A percentile compares a stretch with the other conserved stretches of the same genome.
These are phyloP conservation scores for Lophius americanus DNA, from an alignment of 2,797 vertebrate genomes.

Conservation along the genomic window DNA sequence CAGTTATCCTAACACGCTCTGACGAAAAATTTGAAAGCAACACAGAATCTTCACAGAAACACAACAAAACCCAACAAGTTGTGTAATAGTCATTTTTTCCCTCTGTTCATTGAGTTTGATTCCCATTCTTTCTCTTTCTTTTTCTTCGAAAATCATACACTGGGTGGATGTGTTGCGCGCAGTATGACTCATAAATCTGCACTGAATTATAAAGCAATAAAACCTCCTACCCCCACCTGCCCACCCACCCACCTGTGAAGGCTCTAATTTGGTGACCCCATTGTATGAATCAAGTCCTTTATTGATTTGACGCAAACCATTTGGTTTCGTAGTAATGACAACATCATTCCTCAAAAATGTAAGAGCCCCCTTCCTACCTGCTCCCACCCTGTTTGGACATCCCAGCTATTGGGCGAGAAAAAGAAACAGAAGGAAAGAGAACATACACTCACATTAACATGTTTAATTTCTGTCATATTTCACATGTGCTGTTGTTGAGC, in stretches of 20 bases:
- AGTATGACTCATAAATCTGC: constrained; percentile 92
- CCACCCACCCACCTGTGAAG: constrained; percentile 66
- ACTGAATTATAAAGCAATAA: constrained; percentile 99
- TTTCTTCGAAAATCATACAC: constrained; percentile 80
- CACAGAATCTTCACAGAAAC: constrained; percentile 80
- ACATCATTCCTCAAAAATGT: constrained; percentile 6
- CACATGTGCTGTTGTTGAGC: constrained; percentile 74
- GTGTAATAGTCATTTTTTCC: constrained; percentile 85
- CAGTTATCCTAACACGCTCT: constrained; percentile 87
- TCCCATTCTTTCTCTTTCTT: constrained; percentile 83
- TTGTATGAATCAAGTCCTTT: constrained; percentile 37
- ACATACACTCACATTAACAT: constrained; percentile 77
- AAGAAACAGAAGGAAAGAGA: constrained; percentile 83
- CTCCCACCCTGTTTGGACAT: constrained; percentile 44
- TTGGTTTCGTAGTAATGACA: constrained; percentile 62
- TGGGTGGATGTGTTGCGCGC: constrained; percentile 87
- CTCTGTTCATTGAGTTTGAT: constrained; percentile 77
- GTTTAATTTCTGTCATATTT: constrained; percentile 81
- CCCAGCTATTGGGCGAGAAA: constrained; percentile 63
- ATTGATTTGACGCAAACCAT: constrained; percentile 56
- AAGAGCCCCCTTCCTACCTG: constrained; percentile 18
- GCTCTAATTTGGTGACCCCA: constrained; percentile 75
- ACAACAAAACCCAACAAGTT: constrained; percentile 80
- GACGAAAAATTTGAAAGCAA: constrained; percentile 74
- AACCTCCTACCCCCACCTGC: constrained; percentile 83